Evolutionary conservation across 2,888 invertebrate genomes (phyloP).

Genomic region (Polietes domitor): DNA sequence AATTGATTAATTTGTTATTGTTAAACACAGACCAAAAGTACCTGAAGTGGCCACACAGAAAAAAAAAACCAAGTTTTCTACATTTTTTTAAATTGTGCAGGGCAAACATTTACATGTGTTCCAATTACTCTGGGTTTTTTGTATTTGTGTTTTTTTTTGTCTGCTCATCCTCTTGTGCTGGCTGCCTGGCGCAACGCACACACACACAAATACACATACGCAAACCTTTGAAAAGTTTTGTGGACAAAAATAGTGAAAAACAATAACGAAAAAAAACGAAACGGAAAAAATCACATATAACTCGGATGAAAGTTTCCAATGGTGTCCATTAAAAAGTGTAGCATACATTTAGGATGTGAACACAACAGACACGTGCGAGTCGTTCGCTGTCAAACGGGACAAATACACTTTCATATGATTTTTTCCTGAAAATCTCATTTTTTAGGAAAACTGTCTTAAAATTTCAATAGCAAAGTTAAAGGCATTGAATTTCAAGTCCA

Average conservation of each 20-base stretch:
- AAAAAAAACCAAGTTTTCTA: no score
- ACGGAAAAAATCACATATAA: neutral
- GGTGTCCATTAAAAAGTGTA: neutral
- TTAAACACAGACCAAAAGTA: neutral
- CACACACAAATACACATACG: neutral
- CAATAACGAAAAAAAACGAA: neutral
- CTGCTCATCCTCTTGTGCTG: neutral
- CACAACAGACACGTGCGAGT: neutral
- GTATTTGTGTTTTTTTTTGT: neutral
- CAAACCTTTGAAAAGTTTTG: neutral
- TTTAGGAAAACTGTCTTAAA: no score
- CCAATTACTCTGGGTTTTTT: neutral
- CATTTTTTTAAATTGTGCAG: neutral
- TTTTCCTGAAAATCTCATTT: no score
- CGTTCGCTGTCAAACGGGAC: no score
- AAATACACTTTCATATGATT: no score
- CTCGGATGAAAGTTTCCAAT: neutral
- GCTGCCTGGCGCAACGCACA: neutral
- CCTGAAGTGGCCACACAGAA: neutral
- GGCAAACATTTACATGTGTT: constrained; percentile 32
- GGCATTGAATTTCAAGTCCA: no score
- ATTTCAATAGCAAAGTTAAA: no score
- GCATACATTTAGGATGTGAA: neutral
- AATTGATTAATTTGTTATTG: neutral
- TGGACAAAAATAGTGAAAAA: neutral